Percentiles rank a stretch among this genome's conserved stretches.
phyloP scores from a whole-genome alignment of 2,113 vertebrate species.

The Eolophus roseicapilla region DNA sequence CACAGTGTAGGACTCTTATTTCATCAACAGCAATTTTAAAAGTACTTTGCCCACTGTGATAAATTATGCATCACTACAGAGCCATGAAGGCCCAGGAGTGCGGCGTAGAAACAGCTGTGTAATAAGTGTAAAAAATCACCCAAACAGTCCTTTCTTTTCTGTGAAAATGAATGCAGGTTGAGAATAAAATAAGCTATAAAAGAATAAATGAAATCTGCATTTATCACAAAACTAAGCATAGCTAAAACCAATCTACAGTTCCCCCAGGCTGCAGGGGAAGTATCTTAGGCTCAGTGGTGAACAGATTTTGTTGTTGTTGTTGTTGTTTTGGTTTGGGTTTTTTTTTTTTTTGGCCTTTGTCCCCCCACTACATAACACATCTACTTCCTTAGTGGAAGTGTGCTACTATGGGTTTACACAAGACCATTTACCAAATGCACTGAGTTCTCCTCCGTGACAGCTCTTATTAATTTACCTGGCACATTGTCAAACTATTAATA shows the following conservation, averaged over 20 bases:
- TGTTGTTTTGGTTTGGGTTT: accelerated
- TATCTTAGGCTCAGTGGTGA: background rate
- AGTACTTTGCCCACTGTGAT: background rate
- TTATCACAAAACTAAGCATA: background rate
- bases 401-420: background rate
- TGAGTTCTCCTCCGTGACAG: background rate
- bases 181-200: background rate
- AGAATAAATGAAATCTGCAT: background rate
- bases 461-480: background rate
- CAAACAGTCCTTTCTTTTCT: background rate
- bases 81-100: background rate
- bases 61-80: background rate
- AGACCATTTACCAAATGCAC: background rate
- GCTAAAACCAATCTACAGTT: background rate
- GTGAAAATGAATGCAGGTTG: background rate
- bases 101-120: background rate
- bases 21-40: background rate
- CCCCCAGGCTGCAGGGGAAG: background rate
- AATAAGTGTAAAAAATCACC: background rate
- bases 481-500: background rate
- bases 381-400: background rate
- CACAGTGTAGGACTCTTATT: background rate
- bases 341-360: background rate
- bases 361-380: background rate
- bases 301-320: background rate